A percentile compares a stretch with the other conserved stretches of the same genome.
Evolutionary conservation across 2,888 invertebrate genomes (phyloP).

Genomic region (Monoplex corrugatus): DNA sequence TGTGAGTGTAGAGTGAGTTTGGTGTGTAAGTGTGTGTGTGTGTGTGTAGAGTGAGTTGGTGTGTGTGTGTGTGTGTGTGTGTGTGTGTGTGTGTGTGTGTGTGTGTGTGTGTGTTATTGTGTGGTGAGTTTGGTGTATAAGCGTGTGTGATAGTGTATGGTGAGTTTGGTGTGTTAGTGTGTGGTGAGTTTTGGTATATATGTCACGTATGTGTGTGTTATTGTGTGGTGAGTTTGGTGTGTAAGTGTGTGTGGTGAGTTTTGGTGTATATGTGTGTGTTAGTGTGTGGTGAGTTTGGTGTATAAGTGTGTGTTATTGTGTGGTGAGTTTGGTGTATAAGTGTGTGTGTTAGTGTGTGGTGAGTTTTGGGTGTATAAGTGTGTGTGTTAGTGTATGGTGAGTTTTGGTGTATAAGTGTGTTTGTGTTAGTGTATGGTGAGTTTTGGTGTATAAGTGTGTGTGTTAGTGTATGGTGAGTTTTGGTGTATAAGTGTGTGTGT

Average conservation of each 20-base stretch:
- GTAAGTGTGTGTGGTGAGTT: background rate
- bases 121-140: background rate
- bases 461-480: too few species aligned
- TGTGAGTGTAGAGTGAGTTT: too few species aligned
- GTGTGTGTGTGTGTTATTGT: background rate
- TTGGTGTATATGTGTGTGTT: background rate
- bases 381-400: too few species aligned
- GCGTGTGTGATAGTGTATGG: background rate
- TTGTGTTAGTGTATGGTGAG: too few species aligned
- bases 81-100: constrained; percentile 9
- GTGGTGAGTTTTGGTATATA: background rate
- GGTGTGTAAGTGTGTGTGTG: background rate
- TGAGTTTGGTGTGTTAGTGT: background rate
- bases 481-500: too few species aligned
- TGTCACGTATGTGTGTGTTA: too few species aligned
- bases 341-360: too few species aligned
- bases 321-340: too few species aligned
- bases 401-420: too few species aligned
- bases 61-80: constrained; percentile 7
- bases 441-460: too few species aligned
- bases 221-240: background rate
- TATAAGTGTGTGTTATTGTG: background rate
- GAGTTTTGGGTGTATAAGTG: too few species aligned
- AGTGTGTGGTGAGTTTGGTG: background rate
- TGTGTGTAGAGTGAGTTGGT: background rate